A percentile compares a stretch with the other conserved stretches of the same genome.
phyloP scores from a whole-genome alignment of 2,797 vertebrate genomes.

The Lateolabrax maculatus region DNA sequence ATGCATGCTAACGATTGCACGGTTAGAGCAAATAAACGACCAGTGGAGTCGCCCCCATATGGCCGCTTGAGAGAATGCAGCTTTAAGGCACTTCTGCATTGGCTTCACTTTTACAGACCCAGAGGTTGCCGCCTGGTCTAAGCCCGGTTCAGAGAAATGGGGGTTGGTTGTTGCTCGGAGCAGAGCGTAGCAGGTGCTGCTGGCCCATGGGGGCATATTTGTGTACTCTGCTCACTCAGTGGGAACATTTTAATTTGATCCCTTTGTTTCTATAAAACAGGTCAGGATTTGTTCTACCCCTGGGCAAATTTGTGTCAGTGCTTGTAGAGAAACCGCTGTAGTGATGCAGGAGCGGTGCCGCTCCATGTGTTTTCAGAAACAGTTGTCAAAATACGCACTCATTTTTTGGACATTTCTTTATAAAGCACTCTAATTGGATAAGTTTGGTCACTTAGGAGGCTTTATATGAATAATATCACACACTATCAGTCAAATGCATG shows the following conservation, averaged over 20 bases:
- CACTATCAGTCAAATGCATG: not conserved
- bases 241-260: slow-evolving; percentile 85
- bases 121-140: too few species aligned
- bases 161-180: slow-evolving; percentile 28
- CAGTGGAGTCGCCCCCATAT: too few species aligned
- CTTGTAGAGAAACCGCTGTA: slow-evolving; percentile 43
- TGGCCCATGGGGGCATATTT: slow-evolving; percentile 68
- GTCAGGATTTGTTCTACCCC: slow-evolving; percentile 77
- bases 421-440: slow-evolving; percentile 21
- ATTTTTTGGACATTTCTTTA: slow-evolving; percentile 11
- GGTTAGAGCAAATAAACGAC: not conserved
- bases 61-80: too few species aligned
- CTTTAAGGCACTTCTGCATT: too few species aligned
- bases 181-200: slow-evolving; percentile 70
- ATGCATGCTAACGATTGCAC: not conserved
- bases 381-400: slow-evolving; percentile 23
- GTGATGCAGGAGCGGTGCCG: slow-evolving; percentile 32
- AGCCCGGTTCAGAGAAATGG: slow-evolving; percentile 22
- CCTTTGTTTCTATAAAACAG: slow-evolving; percentile 80
- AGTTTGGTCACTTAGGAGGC: slow-evolving; percentile 1
- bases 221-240: slow-evolving; percentile 78
- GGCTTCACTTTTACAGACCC: too few species aligned
- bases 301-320: slow-evolving; percentile 60
- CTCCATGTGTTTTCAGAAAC: slow-evolving; percentile 14
- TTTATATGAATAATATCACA: slow-evolving; percentile 1